phyloP scores from a whole-genome alignment of 2,888 invertebrate genomes.

The Torymus aiolomorphi region DNA sequence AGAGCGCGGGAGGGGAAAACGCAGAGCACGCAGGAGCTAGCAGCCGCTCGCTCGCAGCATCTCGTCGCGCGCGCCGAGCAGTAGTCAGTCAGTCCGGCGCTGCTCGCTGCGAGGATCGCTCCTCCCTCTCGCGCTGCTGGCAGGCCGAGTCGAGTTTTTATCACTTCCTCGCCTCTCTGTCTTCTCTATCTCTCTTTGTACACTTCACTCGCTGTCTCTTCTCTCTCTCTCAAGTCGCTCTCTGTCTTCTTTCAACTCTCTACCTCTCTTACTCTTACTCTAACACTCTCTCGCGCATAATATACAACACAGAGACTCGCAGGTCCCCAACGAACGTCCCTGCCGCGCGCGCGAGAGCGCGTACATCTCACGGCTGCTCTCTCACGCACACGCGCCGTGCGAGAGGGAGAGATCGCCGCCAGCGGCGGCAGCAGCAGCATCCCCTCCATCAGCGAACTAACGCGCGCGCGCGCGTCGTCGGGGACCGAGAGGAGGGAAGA shows the following conservation, averaged over 20 bases:
- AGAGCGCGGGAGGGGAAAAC: slow-evolving; percentile 8
- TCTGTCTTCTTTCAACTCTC: not conserved
- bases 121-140: slow-evolving; percentile 10
- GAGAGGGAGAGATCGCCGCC: too few relatives aligned
- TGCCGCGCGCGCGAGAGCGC: too few relatives aligned
- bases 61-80: slow-evolving; percentile 9
- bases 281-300: not conserved
- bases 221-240: not conserved
- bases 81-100: slow-evolving; percentile 48
- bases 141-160: slow-evolving; percentile 6
- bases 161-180: slow-evolving; percentile 14
- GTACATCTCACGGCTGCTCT: too few relatives aligned
- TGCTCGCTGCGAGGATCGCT: slow-evolving; percentile 44
- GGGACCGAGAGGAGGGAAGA: too few relatives aligned
- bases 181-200: not conserved
- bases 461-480: slow-evolving; percentile 1
- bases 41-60: slow-evolving; percentile 6
- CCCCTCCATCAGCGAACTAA: not conserved
- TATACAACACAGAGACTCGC: too few relatives aligned
- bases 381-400: too few relatives aligned
- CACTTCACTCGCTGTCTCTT: not conserved
- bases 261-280: not conserved
- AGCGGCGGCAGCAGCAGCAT: not conserved
- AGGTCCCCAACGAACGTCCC: too few relatives aligned
- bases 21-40: slow-evolving; percentile 2